These are phyloP conservation scores for Anguilla anguilla DNA, from an alignment of 2,797 vertebrate genomes.

Conservation along the genomic window DNA sequence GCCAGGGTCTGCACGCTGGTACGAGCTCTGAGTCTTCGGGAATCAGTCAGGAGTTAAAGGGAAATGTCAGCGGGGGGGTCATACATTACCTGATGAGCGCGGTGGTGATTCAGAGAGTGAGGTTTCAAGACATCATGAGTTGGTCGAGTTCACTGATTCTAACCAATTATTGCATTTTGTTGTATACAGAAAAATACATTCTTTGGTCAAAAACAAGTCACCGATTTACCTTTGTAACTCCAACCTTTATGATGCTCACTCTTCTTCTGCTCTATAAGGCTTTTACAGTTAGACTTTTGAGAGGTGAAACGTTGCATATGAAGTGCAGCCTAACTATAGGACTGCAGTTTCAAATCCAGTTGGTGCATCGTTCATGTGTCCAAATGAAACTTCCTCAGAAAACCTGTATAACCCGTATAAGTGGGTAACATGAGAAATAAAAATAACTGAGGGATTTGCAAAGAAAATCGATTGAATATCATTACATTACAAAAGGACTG, in stretches of 20 bases:
- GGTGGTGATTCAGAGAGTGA: not conserved
- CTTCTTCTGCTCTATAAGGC: too few species aligned
- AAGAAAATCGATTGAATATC: not conserved
- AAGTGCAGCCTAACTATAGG: not conserved
- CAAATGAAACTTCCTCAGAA: not conserved
- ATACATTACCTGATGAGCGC: not conserved
- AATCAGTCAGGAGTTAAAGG: not conserved
- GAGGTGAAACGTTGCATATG: not conserved
- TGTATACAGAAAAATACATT: not conserved
- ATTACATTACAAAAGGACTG: not conserved
- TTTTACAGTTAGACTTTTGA: not conserved
- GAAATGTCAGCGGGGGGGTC: not conserved
- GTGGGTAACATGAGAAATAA: not conserved
- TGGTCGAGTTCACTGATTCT: not conserved
- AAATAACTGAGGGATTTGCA: not conserved
- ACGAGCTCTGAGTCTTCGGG: slow-evolving; percentile 12
- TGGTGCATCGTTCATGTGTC: not conserved
- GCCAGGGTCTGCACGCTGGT: slow-evolving; percentile 68
- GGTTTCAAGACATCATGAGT: not conserved
- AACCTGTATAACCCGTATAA: not conserved
- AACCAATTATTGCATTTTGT: not conserved
- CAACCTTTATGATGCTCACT: too few species aligned
- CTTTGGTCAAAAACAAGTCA: not conserved
- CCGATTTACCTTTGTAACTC: not conserved
- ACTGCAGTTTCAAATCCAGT: not conserved